Percentiles rank a stretch among this genome's conserved stretches.
phyloP scores from a whole-genome alignment of 2,797 vertebrate species.

The Sebastes vulpes region DNA sequence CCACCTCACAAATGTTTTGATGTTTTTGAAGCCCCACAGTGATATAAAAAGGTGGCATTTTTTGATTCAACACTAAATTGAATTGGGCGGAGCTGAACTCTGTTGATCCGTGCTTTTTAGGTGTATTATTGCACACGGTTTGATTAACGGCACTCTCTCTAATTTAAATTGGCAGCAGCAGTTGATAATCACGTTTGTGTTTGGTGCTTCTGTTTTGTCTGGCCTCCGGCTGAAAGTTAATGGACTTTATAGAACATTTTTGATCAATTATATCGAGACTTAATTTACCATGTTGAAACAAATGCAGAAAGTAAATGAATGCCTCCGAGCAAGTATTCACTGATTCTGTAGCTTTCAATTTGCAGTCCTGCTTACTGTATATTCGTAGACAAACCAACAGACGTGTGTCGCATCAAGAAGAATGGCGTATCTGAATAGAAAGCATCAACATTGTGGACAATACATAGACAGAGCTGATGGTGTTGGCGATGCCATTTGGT shows the following conservation, averaged over 20 bases:
- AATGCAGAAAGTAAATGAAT: slow-evolving; percentile 73
- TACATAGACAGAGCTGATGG: neutral
- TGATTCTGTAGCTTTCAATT: slow-evolving; percentile 37
- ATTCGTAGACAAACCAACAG: neutral
- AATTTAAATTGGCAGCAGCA: slow-evolving; percentile 75
- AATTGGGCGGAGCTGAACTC: slow-evolving; percentile 23
- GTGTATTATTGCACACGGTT: slow-evolving; percentile 50
- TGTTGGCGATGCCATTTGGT: neutral
- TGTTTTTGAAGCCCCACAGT: slow-evolving; percentile 2
- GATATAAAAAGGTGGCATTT: slow-evolving; percentile 4
- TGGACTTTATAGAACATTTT: slow-evolving; percentile 71
- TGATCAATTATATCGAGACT: slow-evolving; percentile 81
- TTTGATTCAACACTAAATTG: slow-evolving; percentile 36
- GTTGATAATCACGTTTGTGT: slow-evolving; percentile 72
- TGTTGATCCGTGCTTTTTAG: slow-evolving; percentile 44
- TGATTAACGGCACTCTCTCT: slow-evolving; percentile 67
- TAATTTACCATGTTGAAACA: slow-evolving; percentile 72
- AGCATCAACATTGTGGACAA: neutral
- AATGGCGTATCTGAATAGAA: neutral
- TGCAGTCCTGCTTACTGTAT: neutral
- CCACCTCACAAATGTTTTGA: slow-evolving; percentile 26
- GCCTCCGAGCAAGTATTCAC: slow-evolving; percentile 43
- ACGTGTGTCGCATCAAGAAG: neutral
- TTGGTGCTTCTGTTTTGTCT: slow-evolving; percentile 58
- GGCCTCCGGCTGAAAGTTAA: slow-evolving; percentile 76